These are phyloP conservation scores for Morone chrysops DNA, from an alignment of 2,113 vertebrate species.

Conservation along the genomic window DNA sequence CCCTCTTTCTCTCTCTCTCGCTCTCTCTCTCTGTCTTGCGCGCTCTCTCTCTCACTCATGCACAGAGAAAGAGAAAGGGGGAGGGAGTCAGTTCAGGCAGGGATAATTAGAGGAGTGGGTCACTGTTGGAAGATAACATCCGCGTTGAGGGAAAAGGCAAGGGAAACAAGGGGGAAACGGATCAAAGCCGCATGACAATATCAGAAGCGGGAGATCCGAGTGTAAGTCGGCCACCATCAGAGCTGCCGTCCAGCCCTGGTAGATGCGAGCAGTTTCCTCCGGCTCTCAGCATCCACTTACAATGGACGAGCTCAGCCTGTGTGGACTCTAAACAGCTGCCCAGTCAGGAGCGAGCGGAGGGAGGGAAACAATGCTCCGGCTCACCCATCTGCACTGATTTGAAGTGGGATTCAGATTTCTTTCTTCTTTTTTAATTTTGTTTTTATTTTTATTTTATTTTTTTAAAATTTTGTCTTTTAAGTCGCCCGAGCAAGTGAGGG, in stretches of 20 bases:
- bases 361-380: constrained; percentile 36
- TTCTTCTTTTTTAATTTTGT: neutral
- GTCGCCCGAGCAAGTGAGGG: constrained; percentile 38
- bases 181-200: constrained; percentile 57
- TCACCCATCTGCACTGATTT: constrained; percentile 50
- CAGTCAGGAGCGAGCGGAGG: constrained; percentile 25
- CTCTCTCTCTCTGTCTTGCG: neutral
- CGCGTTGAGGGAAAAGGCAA: neutral
- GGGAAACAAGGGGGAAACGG: neutral
- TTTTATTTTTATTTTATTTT: neutral
- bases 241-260: constrained; percentile 67
- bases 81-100: constrained; percentile 53
- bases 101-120: constrained; percentile 69
- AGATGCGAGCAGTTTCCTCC: constrained; percentile 57
- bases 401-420: constrained; percentile 36
- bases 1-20: accelerated
- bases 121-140: constrained; percentile 57
- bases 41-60: neutral
- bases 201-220: constrained; percentile 51
- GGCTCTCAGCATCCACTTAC: constrained; percentile 52
- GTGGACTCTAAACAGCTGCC: constrained; percentile 55
- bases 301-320: constrained; percentile 44
- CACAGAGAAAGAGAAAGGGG: constrained; percentile 21
- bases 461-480: neutral
- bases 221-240: constrained; percentile 51